These are phyloP conservation scores for Trachelus stipa DNA, from an alignment of 2,888 invertebrate genomes.

Conservation along the genomic window DNA sequence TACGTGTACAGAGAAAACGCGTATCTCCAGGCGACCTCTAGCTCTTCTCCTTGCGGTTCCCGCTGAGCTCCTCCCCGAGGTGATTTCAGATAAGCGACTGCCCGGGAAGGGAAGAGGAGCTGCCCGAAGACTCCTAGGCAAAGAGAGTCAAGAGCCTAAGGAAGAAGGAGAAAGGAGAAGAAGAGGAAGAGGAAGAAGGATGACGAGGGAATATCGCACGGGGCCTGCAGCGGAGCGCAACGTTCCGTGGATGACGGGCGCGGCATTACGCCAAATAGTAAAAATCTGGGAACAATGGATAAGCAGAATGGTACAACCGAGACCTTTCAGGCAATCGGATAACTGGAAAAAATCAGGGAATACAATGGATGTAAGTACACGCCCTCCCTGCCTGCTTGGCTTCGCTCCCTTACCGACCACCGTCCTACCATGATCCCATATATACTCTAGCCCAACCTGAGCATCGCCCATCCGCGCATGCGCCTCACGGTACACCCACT, in stretches of 20 bases:
- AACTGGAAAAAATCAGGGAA: constrained; percentile 50
- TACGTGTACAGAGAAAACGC: not conserved
- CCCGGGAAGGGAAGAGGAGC: not conserved
- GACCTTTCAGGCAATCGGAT: constrained; percentile 57
- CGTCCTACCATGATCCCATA: not conserved
- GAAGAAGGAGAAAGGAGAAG: not conserved
- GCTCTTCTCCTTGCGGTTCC: not conserved
- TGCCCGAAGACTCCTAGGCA: not conserved
- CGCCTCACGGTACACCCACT: constrained; percentile 51
- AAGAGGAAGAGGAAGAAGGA: constrained; percentile 30
- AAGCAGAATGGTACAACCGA: constrained; percentile 49
- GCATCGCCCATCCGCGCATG: constrained; percentile 39
- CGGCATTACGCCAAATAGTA: constrained; percentile 48
- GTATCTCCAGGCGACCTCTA: not conserved
- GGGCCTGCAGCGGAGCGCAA: constrained; percentile 26
- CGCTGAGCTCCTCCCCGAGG: not conserved
- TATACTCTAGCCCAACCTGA: constrained; percentile 26
- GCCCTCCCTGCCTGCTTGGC: constrained; percentile 36
- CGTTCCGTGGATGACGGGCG: constrained; percentile 53
- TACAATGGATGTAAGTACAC: constrained; percentile 54
- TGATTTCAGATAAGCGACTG: not conserved
- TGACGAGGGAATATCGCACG: constrained; percentile 41
- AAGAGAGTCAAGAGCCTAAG: not conserved
- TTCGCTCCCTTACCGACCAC: constrained; percentile 26
- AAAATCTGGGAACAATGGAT: constrained; percentile 61